These are phyloP conservation scores for Bubo bubo DNA, from an alignment of 2,113 vertebrate genomes.

Conservation along the genomic window DNA sequence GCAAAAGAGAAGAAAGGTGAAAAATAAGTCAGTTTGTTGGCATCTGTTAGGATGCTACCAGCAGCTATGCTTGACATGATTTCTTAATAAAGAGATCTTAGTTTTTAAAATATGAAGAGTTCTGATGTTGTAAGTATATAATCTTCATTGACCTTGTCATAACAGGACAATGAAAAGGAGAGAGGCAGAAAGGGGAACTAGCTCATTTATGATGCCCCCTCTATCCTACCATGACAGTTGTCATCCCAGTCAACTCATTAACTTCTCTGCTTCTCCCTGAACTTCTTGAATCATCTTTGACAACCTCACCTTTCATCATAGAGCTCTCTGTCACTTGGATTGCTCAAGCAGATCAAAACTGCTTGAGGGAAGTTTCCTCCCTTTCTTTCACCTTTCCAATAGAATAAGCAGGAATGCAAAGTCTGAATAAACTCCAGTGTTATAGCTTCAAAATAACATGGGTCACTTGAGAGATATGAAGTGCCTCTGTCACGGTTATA, in stretches of 20 bases:
- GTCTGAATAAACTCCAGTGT: not conserved
- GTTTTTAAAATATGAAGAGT: not conserved
- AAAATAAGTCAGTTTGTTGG: not conserved
- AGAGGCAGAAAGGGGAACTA: not conserved
- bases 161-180: not conserved
- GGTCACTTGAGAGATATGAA: not conserved
- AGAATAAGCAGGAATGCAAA: not conserved
- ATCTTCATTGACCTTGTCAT: not conserved
- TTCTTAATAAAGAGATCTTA: not conserved
- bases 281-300: not conserved
- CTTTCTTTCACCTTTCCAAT: not conserved
- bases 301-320: not conserved
- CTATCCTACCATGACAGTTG: not conserved
- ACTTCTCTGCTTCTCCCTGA: not conserved
- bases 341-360: not conserved
- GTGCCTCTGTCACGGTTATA: not conserved
- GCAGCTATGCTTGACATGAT: not conserved
- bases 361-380: not conserved
- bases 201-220: not conserved
- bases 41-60: not conserved
- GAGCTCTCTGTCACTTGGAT: not conserved
- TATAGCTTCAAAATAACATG: not conserved
- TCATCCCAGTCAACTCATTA: not conserved
- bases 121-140: not conserved
- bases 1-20: not conserved